phyloP scores from a whole-genome alignment of 2,113 vertebrate genomes.

The human (Homo sapiens) region GRCh38 chr5:166338001-166338500 shows the following conservation, averaged over 20 bases:
- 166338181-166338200: background rate
- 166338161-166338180: background rate
- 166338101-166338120: background rate
- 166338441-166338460: conserved; percentile 77
- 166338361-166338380: conserved; percentile 75
- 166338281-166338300: conserved; percentile 41
- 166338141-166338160: background rate
- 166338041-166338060: background rate
- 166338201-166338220: conserved; percentile 2
- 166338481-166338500: conserved; percentile 69
- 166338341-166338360: conserved; percentile 64
- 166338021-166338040: background rate
- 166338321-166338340: background rate
- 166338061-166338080: background rate
- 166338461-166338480: conserved; percentile 77
- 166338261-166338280: background rate
- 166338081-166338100: background rate
- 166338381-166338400: conserved; percentile 78
- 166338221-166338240: background rate
- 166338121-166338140: background rate
- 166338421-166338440: conserved; percentile 75
- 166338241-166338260: background rate
- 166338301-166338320: conserved; percentile 64
- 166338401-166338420: conserved; percentile 73
- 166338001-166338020: background rate